Evolutionary conservation across 2,888 invertebrate genomes (phyloP).

Genomic region (Nematopogon swammerdamellus): DNA sequence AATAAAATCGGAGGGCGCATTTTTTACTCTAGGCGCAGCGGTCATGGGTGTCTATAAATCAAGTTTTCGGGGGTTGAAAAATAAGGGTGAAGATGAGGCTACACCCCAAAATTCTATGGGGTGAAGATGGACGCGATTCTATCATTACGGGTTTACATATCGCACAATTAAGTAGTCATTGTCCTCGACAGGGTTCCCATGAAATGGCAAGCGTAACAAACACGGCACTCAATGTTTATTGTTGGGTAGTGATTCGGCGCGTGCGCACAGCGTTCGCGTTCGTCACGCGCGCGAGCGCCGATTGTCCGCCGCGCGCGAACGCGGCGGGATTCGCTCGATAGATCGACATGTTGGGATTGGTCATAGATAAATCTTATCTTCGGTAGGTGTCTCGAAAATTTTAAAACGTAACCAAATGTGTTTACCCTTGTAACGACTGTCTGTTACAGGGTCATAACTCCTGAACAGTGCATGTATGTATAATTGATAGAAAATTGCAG

Average conservation of each 20-base stretch:
- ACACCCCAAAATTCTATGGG: constrained; percentile 1
- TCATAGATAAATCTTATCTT: too few relatives aligned
- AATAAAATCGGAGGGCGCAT: constrained; percentile 32
- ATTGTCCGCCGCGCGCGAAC: too few relatives aligned
- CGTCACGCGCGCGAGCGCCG: too few relatives aligned
- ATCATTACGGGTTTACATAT: constrained; percentile 44
- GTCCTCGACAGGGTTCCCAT: constrained; percentile 45
- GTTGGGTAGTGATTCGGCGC: constrained; percentile 16
- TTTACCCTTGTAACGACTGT: too few relatives aligned
- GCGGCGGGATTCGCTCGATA: too few relatives aligned
- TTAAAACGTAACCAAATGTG: too few relatives aligned
- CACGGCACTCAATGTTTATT: constrained; percentile 14
- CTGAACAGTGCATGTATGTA: too few relatives aligned
- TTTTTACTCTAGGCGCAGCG: constrained; percentile 19
- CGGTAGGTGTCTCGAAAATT: too few relatives aligned
- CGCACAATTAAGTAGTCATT: constrained; percentile 50
- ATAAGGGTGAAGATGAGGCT: constrained; percentile 12
- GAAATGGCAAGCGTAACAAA: constrained; percentile 33
- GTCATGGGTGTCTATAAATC: constrained; percentile 42
- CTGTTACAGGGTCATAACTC: too few relatives aligned
- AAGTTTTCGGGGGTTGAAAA: too few relatives aligned
- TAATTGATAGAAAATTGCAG: too few relatives aligned
- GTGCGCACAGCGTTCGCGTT: constrained; percentile 20
- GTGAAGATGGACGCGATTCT: constrained; percentile 20
- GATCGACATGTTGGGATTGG: too few relatives aligned